A percentile compares a stretch with the other conserved stretches of the same genome.
Conservation (phyloP, 2,113 vertebrate species). For the Pedionomus torquatus region DNA sequence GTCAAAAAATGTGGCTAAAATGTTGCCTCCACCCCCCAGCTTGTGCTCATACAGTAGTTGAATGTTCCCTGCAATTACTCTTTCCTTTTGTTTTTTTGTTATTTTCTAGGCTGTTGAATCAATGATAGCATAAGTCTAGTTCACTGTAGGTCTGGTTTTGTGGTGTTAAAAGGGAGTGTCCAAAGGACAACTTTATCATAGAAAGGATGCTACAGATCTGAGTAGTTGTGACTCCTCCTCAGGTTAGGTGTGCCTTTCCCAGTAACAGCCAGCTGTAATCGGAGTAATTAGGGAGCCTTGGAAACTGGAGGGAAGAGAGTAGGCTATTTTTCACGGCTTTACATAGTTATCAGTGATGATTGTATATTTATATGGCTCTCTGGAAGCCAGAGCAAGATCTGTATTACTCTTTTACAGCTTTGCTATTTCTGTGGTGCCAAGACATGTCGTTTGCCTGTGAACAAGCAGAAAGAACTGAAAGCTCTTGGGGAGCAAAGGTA, state of each 20-base stretch:
- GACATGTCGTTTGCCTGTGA: not conserved
- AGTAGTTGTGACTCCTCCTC: not conserved
- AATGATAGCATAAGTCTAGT: not conserved
- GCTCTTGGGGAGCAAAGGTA: not conserved
- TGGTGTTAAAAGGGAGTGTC: not conserved
- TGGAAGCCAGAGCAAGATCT: not conserved
- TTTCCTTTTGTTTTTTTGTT: not conserved
- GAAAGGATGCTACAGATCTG: not conserved
- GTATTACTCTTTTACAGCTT: not conserved
- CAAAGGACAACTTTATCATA: not conserved
- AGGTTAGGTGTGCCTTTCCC: not conserved
- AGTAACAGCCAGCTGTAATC: not conserved
- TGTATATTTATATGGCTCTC: not conserved
- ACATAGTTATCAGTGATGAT: not conserved
- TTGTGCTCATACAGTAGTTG: not conserved
- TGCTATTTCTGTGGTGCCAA: not conserved
- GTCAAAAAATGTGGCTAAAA: constrained; percentile 69
- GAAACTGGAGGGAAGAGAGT: not conserved
- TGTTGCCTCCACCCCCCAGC: not conserved
- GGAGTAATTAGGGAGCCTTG: not conserved
- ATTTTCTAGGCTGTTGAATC: not conserved
- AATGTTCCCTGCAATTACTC: not conserved
- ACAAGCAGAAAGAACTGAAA: not conserved
- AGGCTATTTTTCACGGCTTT: not conserved
- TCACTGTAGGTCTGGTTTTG: not conserved